Conservation (phyloP, 1,140 invertebrate genomes). For the Macrocentrus cingulum region DNA sequence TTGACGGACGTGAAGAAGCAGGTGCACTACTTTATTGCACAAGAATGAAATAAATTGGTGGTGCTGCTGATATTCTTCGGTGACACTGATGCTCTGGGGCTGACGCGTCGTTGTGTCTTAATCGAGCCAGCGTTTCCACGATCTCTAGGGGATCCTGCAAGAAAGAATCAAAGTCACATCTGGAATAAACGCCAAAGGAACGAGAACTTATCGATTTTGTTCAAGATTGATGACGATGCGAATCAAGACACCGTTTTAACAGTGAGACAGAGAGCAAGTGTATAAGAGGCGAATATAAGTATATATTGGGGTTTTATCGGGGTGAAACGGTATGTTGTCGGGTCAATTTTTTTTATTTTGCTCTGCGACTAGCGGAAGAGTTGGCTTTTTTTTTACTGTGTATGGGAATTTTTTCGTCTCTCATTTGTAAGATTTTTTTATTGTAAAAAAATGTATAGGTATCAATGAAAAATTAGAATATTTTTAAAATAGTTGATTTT, state of each 20-base stretch:
- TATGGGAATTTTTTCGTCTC: too few relatives aligned
- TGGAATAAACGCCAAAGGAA: conserved; percentile 29
- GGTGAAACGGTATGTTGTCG: too few relatives aligned
- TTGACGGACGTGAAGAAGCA: conserved; percentile 1
- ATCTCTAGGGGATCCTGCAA: conserved; percentile 44
- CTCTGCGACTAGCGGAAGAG: too few relatives aligned
- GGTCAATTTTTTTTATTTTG: too few relatives aligned
- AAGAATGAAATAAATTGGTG: conserved; percentile 1
- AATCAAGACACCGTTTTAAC: conserved; percentile 22
- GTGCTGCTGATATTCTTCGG: not conserved
- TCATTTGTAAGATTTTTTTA: too few relatives aligned
- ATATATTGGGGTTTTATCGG: too few relatives aligned
- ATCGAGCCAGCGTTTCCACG: conserved; percentile 37
- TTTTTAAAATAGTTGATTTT: too few relatives aligned
- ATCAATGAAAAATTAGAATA: too few relatives aligned
- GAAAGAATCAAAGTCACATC: conserved; percentile 55
- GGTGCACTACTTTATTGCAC: conserved; percentile 7
- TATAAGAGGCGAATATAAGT: too few relatives aligned
- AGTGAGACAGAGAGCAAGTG: conserved; percentile 20
- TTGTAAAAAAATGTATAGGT: too few relatives aligned
- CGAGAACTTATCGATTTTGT: conserved; percentile 34
- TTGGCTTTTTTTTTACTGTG: too few relatives aligned
- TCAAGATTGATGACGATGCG: conserved; percentile 40
- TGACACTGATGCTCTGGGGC: conserved; percentile 26
- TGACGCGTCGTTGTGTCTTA: conserved; percentile 35